Base-by-base conservation (phyloP, 1,140 invertebrate species). In the Micrasema longulum region DNA sequence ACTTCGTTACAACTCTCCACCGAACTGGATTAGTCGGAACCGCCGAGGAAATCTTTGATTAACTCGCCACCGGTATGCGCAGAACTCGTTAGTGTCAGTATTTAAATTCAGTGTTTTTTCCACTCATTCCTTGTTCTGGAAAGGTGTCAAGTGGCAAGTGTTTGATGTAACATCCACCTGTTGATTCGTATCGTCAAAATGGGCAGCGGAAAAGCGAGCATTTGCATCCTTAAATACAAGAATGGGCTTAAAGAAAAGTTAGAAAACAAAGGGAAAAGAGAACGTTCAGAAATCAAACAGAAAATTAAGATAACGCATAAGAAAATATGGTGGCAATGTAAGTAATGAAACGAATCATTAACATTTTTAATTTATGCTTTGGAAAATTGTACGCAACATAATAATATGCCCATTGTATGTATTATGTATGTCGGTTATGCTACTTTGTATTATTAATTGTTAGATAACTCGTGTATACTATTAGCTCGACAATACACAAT, bases 311-410 rank as follows among this genome's bases (percentile, higher is more conserved):
- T 66, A 22, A 43, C 20, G 36, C 63, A 71, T 53, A 74, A 71
- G 64, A 74, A 71, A 55, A 68, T 74, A 53, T 74, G 73, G 73
- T 74, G 73, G 73, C 73, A 74, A 63, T 36, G 73, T 74, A 60
- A 74, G 73, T 74, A 63, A 10, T n/a, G n/a, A n/a, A n/a, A n/a
- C n/a, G n/a, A n/a, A n/a, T n/a, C n/a, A n/a, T n/a, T n/a, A n/a
- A n/a, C n/a, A n/a, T n/a, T n/a, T n/a, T n/a, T n/a, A n/a, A n/a
- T n/a, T n/a, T n/a, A n/a, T n/a, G n/a, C n/a, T n/a, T n/a, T n/a
- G n/a, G n/a, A n/a, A n/a, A n/a, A n/a, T n/a, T n/a, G n/a, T n/a
- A n/a, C n/a, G n/a, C n/a, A n/a, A n/a, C n/a, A n/a, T n/a, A n/a
- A n/a, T n/a, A n/a, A n/a, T n/a, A n/a, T n/a, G n/a, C n/a, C n/a